Conservation (phyloP, 1,140 invertebrate genomes). For the Campoletis sonorensis region DNA sequence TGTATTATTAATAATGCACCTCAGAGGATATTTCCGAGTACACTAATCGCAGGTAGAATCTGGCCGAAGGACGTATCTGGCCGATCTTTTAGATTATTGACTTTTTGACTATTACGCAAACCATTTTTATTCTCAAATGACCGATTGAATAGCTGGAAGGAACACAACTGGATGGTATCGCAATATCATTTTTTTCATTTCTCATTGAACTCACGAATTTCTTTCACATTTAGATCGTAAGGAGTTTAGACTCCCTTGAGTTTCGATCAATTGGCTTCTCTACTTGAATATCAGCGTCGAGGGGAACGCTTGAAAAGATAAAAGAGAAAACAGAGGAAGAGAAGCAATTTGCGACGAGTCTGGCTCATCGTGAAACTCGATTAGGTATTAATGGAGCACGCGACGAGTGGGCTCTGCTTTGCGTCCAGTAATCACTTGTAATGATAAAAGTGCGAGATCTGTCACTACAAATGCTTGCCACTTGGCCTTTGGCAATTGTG, state of each 20-base stretch:
- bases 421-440: conserved; percentile 36
- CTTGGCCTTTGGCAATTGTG: conserved; percentile 34
- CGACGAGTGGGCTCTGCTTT: conserved; percentile 41
- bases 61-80: no score
- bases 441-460: conserved; percentile 48
- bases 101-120: no score
- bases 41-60: no score
- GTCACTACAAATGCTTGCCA: conserved; percentile 29
- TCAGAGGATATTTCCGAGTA: no score
- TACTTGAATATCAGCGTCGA: neutral
- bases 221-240: neutral
- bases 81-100: no score
- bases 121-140: no score
- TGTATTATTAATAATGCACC: no score
- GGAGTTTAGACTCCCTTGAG: neutral
- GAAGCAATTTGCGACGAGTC: neutral
- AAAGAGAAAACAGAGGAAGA: neutral
- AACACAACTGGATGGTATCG: no score
- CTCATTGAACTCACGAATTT: no score
- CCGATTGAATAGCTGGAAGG: neutral
- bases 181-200: no score
- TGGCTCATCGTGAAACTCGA: conserved; percentile 54
- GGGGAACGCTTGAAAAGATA: neutral
- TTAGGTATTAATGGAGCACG: conserved; percentile 35
- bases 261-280: conserved; percentile 13